phyloP scores from a whole-genome alignment of 2,888 invertebrate genomes.

The Patella pellucida region DNA sequence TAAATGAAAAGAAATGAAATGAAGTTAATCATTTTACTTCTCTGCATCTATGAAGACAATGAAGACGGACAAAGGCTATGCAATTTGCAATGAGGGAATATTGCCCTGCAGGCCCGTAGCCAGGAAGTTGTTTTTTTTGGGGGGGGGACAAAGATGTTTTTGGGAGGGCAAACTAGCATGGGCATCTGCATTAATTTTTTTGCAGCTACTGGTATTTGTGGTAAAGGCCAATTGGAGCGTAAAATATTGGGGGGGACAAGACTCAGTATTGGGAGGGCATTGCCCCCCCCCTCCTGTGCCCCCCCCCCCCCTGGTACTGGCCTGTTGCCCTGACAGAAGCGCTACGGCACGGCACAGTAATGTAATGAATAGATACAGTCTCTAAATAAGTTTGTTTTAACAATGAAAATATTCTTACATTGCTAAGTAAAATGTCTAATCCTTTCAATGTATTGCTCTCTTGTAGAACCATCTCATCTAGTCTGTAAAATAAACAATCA shows the following conservation, averaged over 20 bases:
- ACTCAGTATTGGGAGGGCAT: too few relatives aligned
- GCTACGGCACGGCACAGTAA: not conserved
- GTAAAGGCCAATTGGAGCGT: too few relatives aligned
- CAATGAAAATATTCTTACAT: slow-evolving; percentile 25
- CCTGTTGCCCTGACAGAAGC: not conserved
- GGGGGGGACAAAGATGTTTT: too few relatives aligned
- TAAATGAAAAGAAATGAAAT: not conserved
- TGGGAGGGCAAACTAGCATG: too few relatives aligned
- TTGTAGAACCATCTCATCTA: slow-evolving; percentile 30
- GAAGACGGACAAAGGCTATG: not conserved
- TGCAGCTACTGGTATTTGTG: too few relatives aligned
- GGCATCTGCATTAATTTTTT: too few relatives aligned
- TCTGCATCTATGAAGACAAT: slow-evolving; percentile 15
- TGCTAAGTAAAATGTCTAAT: slow-evolving; percentile 24
- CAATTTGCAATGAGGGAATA: slow-evolving; percentile 10
- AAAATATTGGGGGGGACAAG: too few relatives aligned
- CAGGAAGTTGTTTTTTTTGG: too few relatives aligned
- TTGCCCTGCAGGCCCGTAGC: too few relatives aligned
- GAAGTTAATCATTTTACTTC: slow-evolving; percentile 10
- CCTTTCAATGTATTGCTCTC: slow-evolving; percentile 20
- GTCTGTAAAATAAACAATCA: slow-evolving; percentile 22
- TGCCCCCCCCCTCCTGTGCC: too few relatives aligned
- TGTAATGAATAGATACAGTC: too few relatives aligned
- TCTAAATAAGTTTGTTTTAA: not conserved
- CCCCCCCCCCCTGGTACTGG: too few relatives aligned